A percentile compares a stretch with the other conserved stretches of the same genome.
These are phyloP conservation scores for Catharus ustulatus DNA, from an alignment of 2,797 vertebrate species.

Conservation along the genomic window DNA sequence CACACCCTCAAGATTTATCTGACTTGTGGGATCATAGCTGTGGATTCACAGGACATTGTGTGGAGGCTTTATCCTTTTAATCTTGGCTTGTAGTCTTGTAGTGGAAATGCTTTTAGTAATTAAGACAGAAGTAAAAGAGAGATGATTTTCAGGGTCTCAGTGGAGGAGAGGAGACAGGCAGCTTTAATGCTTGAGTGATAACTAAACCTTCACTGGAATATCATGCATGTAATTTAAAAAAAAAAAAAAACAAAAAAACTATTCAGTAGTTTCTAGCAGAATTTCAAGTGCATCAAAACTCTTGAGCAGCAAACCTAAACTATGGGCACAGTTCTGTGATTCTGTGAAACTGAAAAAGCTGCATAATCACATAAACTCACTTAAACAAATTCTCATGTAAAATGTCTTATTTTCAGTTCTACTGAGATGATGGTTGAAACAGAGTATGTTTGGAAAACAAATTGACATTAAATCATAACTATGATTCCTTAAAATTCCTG, in stretches of 20 bases:
- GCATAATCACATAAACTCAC: neutral
- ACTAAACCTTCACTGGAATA: neutral
- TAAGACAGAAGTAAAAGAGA: neutral
- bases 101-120: neutral
- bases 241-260: neutral
- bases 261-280: neutral
- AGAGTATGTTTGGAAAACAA: neutral
- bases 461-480: neutral
- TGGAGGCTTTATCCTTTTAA: neutral
- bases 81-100: neutral
- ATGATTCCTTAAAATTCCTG: neutral
- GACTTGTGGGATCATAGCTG: neutral
- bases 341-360: neutral
- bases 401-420: neutral
- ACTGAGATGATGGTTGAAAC: neutral
- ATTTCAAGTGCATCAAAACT: neutral
- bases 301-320: neutral
- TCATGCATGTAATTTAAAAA: no score
- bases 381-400: neutral
- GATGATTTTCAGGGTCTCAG: neutral
- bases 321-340: neutral
- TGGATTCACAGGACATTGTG: fast-evolving
- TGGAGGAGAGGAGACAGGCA: neutral
- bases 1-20: neutral
- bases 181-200: neutral